phyloP scores from a whole-genome alignment of 1,140 invertebrate species.

The Drosophila lowei region DNA sequence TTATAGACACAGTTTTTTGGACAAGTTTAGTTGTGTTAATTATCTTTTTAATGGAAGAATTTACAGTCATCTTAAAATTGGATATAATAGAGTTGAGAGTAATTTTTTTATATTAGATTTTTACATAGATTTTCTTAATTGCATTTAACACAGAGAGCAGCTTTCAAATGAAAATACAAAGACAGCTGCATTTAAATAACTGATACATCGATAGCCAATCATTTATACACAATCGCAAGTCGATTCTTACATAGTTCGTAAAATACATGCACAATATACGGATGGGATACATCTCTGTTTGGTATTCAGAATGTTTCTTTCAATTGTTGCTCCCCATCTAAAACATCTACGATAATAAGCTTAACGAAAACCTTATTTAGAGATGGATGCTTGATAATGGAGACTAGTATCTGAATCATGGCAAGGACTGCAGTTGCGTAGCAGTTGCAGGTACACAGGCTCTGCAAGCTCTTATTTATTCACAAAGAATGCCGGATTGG shows the following conservation, averaged over 20 bases:
- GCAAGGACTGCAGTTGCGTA: not conserved
- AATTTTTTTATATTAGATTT: conserved; percentile 4
- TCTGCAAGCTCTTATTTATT: conserved; percentile 56
- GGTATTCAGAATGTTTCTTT: too few species aligned
- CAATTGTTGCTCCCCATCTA: conserved; percentile 6
- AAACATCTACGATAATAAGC: conserved; percentile 25
- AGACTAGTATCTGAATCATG: conserved; percentile 27
- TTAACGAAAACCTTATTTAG: conserved; percentile 17
- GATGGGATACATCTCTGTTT: too few species aligned
- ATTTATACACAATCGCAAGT: conserved; percentile 20
- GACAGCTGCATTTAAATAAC: conserved; percentile 4
- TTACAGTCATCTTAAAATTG: conserved; percentile 47
- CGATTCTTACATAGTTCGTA: not conserved
- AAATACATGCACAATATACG: too few species aligned
- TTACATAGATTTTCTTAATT: conserved; percentile 55
- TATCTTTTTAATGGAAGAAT: conserved; percentile 55
- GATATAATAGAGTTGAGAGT: conserved; percentile 35
- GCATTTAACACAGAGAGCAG: conserved; percentile 55
- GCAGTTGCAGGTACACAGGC: not conserved
- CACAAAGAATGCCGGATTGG: conserved; percentile 74
- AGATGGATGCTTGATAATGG: conserved; percentile 14
- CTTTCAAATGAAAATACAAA: conserved; percentile 22
- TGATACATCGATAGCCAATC: conserved; percentile 11
- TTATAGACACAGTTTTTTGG: not conserved
- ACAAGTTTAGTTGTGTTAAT: not conserved